phyloP scores from a whole-genome alignment of 2,113 vertebrate species.

The Xiphophorus couchianus region DNA sequence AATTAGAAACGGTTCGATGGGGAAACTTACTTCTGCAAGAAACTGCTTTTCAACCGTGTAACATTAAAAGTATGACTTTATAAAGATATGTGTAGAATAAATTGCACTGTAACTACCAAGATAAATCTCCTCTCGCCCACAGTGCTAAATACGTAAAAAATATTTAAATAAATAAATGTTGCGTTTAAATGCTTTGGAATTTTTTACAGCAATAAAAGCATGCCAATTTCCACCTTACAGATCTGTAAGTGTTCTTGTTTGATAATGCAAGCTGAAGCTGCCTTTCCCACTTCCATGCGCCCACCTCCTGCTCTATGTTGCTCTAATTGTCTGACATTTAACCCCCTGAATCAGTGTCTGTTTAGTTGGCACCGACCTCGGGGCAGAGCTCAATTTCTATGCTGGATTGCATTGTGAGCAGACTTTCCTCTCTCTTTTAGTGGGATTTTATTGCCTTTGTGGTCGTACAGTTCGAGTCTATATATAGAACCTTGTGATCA shows the following conservation, averaged over 20 bases:
- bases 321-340: constrained; percentile 71
- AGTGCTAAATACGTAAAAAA: background rate
- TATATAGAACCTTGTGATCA: constrained; percentile 96
- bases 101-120: background rate
- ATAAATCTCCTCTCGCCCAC: background rate
- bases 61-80: background rate
- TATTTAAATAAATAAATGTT: background rate
- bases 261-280: constrained; percentile 9
- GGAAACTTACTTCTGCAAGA: too few species aligned
- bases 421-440: constrained; percentile 6
- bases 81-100: background rate
- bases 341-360: constrained; percentile 41
- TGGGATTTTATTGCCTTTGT: constrained; percentile 21
- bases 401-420: constrained; percentile 27
- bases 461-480: constrained; percentile 68
- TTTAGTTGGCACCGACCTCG: constrained; percentile 38
- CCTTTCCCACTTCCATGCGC: constrained; percentile 22
- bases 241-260: background rate
- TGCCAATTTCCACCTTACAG: background rate
- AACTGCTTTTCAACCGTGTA: too few species aligned
- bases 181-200: background rate
- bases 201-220: background rate
- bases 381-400: constrained; percentile 58
- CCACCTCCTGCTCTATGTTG: constrained; percentile 48
- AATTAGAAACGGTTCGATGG: too few species aligned